Conservation (phyloP, 2,888 invertebrate genomes). For the Phaonia tiefii region DNA sequence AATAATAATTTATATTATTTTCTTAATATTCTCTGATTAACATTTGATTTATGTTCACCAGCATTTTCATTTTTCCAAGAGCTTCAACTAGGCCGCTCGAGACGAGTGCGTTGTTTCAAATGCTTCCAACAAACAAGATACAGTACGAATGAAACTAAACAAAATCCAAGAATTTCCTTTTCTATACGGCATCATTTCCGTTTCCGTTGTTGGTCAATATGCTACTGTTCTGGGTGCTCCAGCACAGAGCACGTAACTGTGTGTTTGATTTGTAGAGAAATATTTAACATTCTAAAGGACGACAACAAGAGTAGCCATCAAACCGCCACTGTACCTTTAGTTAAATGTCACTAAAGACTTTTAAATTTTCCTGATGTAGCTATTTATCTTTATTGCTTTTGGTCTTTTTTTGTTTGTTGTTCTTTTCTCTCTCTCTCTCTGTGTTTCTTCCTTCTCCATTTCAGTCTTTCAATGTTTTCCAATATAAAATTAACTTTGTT, state of each 20-base stretch:
- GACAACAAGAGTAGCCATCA: too few relatives aligned
- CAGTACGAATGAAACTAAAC: neutral
- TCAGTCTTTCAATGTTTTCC: neutral
- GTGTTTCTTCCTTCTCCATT: conserved; percentile 7
- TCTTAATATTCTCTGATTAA: conserved; percentile 3
- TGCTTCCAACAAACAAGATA: too few relatives aligned
- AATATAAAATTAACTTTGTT: conserved; percentile 65
- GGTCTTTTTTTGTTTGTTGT: conserved; percentile 43
- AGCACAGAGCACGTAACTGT: too few relatives aligned
- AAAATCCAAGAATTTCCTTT: conserved; percentile 55
- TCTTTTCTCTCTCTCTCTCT: neutral
- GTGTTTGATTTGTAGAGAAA: too few relatives aligned
- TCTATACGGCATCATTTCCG: conserved; percentile 57
- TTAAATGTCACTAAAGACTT: conserved; percentile 26
- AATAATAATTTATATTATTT: conserved; percentile 47
- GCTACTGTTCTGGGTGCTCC: too few relatives aligned
- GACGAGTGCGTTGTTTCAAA: too few relatives aligned
- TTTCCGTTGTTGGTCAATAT: conserved; percentile 27
- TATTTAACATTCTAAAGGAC: too few relatives aligned
- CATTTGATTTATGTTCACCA: conserved; percentile 13
- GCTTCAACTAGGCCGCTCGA: neutral
- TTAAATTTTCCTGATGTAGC: conserved; percentile 2
- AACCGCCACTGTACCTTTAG: too few relatives aligned
- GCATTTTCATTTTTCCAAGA: too few relatives aligned
- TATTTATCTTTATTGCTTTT: conserved; percentile 31